Percentiles rank a stretch among this genome's conserved stretches.
Evolutionary conservation across 2,888 invertebrate species (phyloP).

Genomic region (Villa cingulata): DNA sequence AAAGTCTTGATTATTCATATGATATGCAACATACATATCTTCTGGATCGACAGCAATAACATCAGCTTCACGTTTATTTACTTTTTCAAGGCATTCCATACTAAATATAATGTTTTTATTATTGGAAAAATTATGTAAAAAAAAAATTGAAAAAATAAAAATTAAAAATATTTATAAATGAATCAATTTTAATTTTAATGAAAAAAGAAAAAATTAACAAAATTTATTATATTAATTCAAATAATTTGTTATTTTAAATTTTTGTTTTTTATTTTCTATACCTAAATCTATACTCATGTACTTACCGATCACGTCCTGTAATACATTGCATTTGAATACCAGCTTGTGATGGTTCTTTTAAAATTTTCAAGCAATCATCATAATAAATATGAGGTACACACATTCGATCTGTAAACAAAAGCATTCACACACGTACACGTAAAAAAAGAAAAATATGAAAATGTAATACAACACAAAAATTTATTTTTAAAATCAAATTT

Average conservation of each 20-base stretch:
- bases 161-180: neutral
- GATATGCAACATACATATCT: constrained; percentile 72
- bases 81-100: constrained; percentile 60
- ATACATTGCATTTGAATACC: constrained; percentile 51
- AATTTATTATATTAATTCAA: no score
- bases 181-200: no score
- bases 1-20: constrained; percentile 57
- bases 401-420: constrained; percentile 64
- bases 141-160: neutral
- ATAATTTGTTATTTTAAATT: no score
- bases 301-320: constrained; percentile 56
- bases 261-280: no score
- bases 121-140: no score
- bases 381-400: constrained; percentile 55
- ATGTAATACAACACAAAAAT: neutral
- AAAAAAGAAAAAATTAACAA: no score
- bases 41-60: constrained; percentile 73
- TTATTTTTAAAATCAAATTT: no score
- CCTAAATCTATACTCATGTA: no score
- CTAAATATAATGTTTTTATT: constrained; percentile 28
- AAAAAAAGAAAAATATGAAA: neutral
- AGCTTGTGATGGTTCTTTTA: constrained; percentile 34
- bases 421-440: no score
- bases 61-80: constrained; percentile 66
- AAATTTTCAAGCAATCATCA: constrained; percentile 44